These are phyloP conservation scores for Rhimphoctona megacephalus DNA, from an alignment of 2,888 invertebrate genomes.

Conservation along the genomic window DNA sequence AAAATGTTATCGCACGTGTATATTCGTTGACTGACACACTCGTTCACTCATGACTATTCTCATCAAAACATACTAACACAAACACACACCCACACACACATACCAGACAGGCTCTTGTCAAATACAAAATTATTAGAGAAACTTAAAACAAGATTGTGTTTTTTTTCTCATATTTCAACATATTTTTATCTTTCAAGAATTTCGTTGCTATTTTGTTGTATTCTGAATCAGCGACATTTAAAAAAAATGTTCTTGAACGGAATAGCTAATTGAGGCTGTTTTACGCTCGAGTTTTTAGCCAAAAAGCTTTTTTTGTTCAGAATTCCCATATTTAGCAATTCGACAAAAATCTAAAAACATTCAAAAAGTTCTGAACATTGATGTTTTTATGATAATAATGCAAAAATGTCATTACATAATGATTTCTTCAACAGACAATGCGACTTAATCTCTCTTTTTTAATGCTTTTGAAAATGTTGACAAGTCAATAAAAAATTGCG, in stretches of 20 bases:
- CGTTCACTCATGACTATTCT: conserved; percentile 53
- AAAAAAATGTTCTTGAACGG: neutral
- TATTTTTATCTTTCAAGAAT: conserved; percentile 18
- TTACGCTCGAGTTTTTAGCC: neutral
- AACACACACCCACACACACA: conserved; percentile 33
- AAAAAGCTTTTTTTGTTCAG: neutral
- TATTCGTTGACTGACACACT: conserved; percentile 79
- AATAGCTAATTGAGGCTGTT: neutral
- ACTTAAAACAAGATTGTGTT: conserved; percentile 57
- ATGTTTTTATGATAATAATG: too few relatives aligned
- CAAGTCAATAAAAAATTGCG: too few relatives aligned
- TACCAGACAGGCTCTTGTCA: conserved; percentile 73
- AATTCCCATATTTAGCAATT: neutral
- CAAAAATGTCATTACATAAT: too few relatives aligned
- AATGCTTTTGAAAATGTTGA: too few relatives aligned
- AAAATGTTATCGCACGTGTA: conserved; percentile 79
- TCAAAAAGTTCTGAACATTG: too few relatives aligned
- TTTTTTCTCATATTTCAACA: conserved; percentile 22
- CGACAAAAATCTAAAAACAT: neutral
- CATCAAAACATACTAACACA: conserved; percentile 31
- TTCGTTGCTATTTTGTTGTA: neutral
- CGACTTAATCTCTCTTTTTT: too few relatives aligned
- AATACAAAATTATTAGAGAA: conserved; percentile 78
- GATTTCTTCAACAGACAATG: too few relatives aligned
- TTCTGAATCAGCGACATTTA: neutral